Evolutionary conservation across 2,888 invertebrate species (phyloP), one percentile per base, ranked within the genome.

Genomic region (Zelleria hepariella): DNA sequence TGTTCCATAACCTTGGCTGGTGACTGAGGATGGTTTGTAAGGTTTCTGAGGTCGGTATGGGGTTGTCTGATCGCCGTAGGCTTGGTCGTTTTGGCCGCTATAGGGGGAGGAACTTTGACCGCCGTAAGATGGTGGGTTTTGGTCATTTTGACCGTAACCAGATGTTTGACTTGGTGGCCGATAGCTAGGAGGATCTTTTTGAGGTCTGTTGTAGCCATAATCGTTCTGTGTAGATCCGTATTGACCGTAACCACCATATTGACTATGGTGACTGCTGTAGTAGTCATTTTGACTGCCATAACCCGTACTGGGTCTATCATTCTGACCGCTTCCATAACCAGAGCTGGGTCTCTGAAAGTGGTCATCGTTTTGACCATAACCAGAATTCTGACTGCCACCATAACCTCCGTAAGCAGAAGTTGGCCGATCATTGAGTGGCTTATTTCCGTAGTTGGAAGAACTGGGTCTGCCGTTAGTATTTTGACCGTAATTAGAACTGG

Each of bases 161-260:
- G 32, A 21, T 54, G 32, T 51, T n/a, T 23, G 49, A 52, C 24
- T 61, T 18, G 59, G 48, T 24, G 63, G 63, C 52, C 49, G 57
- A 47, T 63, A 58, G 18, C 67, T 63, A 58, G 69, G 64, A 26
- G 65, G 48, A 20, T 59, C 58, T 8, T 59, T 57, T 24, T 53
- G 49, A 15, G 61, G 63, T 70, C 74, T 20, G 70, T 70, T 7
- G 71, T 66, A 48, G 66, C 65, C 65, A 54, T 25, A 59, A 58
- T 51, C 32, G 27, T 23, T 32, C 21, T 52, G 58, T 15, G 26
- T 53, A 2, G 32, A 32, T 23, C 57, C 57, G n/a, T 57, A 47
- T 32, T 55, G 55, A 20, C 55, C 55, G 10, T 55, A 55, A 18
- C 55, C 24, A 8, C 59, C 56, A 21, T 23, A 53, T 57, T 58